A percentile compares a stretch with the other conserved stretches of the same genome.
phyloP scores from a whole-genome alignment of 1,140 invertebrate genomes.

The Agraylea sexmaculata region DNA sequence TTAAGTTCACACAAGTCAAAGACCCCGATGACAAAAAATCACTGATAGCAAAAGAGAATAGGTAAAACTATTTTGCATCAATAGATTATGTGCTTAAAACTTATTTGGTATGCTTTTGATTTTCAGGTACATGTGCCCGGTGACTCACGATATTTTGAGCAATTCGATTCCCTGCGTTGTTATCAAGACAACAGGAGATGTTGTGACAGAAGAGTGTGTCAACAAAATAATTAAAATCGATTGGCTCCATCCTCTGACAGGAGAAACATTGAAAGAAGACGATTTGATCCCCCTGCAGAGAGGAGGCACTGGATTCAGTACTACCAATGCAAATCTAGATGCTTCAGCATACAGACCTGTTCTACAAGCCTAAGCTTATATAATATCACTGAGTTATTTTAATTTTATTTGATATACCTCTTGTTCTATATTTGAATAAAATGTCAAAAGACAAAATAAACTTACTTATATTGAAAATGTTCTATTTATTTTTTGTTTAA shows the following conservation, averaged over 20 bases:
- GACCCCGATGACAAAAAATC: conserved; percentile 74
- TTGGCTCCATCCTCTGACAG: conserved; percentile 90
- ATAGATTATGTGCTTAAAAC: not conserved
- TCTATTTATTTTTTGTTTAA: too few species aligned
- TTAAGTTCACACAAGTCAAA: conserved; percentile 88
- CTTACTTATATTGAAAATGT: too few species aligned
- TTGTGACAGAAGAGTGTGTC: conserved; percentile 92
- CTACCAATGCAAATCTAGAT: conserved; percentile 72
- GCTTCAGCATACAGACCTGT: conserved; percentile 78
- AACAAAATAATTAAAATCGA: conserved; percentile 96
- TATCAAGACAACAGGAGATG: conserved; percentile 68
- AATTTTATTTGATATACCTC: not conserved
- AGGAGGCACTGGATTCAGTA: conserved; percentile 89
- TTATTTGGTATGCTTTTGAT: not conserved
- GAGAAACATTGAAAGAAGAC: conserved; percentile 74
- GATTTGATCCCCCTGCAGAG: conserved; percentile 89
- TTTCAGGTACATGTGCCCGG: conserved; percentile 80
- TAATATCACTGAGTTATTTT: conserved; percentile 18
- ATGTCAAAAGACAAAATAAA: too few species aligned
- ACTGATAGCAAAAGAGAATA: conserved; percentile 68
- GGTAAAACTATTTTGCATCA: conserved; percentile 29
- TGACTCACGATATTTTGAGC: conserved; percentile 90
- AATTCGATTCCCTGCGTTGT: conserved; percentile 92
- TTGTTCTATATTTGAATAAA: not conserved
- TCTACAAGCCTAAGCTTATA: conserved; percentile 57